Base-by-base conservation (phyloP, 1,140 invertebrate species). In the Aphidius gifuensis region DNA sequence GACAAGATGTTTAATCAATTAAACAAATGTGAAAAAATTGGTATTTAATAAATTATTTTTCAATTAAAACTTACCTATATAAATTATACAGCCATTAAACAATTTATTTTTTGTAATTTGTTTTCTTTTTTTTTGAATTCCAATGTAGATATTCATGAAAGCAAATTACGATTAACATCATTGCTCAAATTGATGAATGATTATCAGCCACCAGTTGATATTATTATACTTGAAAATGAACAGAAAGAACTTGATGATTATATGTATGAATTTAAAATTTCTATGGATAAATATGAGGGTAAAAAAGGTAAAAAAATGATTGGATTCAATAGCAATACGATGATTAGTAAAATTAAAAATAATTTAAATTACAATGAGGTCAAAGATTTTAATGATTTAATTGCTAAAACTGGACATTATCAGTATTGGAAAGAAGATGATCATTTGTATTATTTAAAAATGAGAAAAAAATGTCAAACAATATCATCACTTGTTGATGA, bases 341-440 rank as follows among this genome's bases (percentile, higher is more conserved):
- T 23, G 4, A 21, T 9, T 21, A 61, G 23, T 32, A 49, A 40
- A 59, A 63, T 39, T 63, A 50, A 40, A 65, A 55, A 53, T 11
- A 57, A 8, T 54, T 11, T 4, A 49, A 46, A 68, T 58, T 73
- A 66, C 47, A 61, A 69, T 5, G 68, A 69, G 3, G 60, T 71
- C 0, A 58, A 73, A 43, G 68, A 74, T 63, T 77, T 80, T 54
- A 69, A 72, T 23, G 60, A 51, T 9, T 66, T 80, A 44, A 65
- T 80, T 48, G 71, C 70, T 8, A 72, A 69, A 71, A 76, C 77
- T 64, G 78, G 79, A 38, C 74, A 80, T 48, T 76, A 72, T 1
- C 69, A 76, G 50, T 64, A 71, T 54, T 81, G 80, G 80, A 74
- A 51, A 49, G 66, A 74, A 23, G 70, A 79, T 16, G 80, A 81